Percentiles rank a stretch among this genome's conserved stretches.
Conservation (phyloP, 2,797 vertebrate species). For the Cyclopterus lumpus region DNA sequence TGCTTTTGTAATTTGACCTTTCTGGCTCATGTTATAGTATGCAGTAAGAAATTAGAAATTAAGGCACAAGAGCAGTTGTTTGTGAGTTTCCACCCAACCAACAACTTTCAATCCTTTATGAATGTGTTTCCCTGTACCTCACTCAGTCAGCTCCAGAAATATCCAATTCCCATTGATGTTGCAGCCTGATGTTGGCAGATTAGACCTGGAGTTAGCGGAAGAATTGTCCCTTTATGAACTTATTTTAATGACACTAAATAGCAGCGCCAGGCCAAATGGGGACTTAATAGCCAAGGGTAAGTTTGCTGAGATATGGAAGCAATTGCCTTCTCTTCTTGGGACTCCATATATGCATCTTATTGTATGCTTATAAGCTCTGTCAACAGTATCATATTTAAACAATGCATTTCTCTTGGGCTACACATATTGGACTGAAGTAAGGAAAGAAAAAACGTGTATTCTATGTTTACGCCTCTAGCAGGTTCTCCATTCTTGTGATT, state of each 20-base stretch:
- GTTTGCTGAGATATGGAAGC: constrained; percentile 69
- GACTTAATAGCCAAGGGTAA: constrained; percentile 64
- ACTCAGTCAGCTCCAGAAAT: constrained; percentile 21
- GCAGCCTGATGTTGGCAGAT: constrained; percentile 48
- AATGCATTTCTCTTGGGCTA: constrained; percentile 29
- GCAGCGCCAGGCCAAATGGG: constrained; percentile 54
- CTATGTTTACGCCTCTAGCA: constrained; percentile 43
- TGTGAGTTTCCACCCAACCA: neutral
- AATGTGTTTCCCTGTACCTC: constrained; percentile 17
- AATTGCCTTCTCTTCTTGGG: constrained; percentile 47
- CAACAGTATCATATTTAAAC: constrained; percentile 34
- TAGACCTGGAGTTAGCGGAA: constrained; percentile 41
- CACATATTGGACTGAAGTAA: constrained; percentile 32
- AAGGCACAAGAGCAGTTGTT: neutral
- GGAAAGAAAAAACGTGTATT: constrained; percentile 20
- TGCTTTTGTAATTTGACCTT: neutral
- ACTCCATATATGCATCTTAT: constrained; percentile 40
- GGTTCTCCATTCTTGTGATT: constrained; percentile 62
- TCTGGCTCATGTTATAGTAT: neutral
- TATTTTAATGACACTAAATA: constrained; percentile 62
- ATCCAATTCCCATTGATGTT: constrained; percentile 38
- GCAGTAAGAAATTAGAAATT: neutral
- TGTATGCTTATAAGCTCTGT: constrained; percentile 38
- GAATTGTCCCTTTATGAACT: constrained; percentile 55
- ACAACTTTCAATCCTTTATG: neutral